Base-by-base conservation (phyloP, 2,888 invertebrate genomes). In the Drosophila mimetica region DNA sequence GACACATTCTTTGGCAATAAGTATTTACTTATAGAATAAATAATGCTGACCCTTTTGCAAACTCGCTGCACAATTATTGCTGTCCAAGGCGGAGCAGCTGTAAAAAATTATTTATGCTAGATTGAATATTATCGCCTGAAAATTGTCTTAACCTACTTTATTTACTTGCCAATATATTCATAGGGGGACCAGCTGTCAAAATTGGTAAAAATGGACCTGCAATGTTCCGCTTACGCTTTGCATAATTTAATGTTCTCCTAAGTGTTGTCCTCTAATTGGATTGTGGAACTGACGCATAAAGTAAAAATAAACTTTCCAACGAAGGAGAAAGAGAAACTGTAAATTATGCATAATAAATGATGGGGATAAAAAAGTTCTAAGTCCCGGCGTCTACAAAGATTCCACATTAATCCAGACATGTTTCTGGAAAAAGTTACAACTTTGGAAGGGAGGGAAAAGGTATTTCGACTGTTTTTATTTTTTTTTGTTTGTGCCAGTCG, bases 361-460 rank as follows among this genome's bases (percentile, higher is more conserved):
- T 14, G 25, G 4, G 42, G 42, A 44, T 39, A 39, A 39, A 39
- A 36, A 39, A 39, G 39, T 39, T 39, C 9, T 39, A 39, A 39
- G 39, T 11, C 39, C 37, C 16, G 16, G 14, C 39, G 39, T 39
- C 39, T 20, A 39, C 39, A 18, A 18, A 16, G 18, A 39, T 39
- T 39, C 18, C 18, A 39, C 39, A 39, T 16, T 39, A 39, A 39
- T 39, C 39, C 39, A 11, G 13, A 39, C 39, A 39, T 39, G 16
- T n/a, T 39, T 11, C 16, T 22, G n/a, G n/a, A 20, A n/a, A 20
- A 18, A 14, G 11, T 18, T 18, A 13, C 2, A 34, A 13, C 34
- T 34, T 34, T n/a, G 13, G 5, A 34, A 6, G 34, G 34, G 34
- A n/a, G 34, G 34, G 34, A n/a, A 34, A n/a, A n/a, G 34, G 11